Percentiles rank a stretch among this genome's conserved stretches.
phyloP scores from a whole-genome alignment of 2,113 vertebrate species.

The Aplodontia rufa region DNA sequence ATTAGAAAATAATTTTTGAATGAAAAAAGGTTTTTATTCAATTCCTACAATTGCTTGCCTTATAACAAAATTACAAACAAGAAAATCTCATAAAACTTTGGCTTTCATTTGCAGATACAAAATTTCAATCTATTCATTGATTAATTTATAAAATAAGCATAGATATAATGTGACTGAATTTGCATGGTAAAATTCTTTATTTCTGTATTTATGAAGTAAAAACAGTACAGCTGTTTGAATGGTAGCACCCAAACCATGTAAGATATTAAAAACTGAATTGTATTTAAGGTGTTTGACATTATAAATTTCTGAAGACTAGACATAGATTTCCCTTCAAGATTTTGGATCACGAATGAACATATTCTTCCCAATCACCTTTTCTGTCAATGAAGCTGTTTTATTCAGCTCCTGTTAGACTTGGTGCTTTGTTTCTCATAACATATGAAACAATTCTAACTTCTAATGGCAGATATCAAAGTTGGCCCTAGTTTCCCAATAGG shows the following conservation, averaged over 20 bases:
- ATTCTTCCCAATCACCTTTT: not conserved
- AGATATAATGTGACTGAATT: not conserved
- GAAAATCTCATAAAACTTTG: not conserved
- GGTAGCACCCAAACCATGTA: not conserved
- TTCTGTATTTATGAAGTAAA: not conserved
- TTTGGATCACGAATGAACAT: not conserved
- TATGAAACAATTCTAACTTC: not conserved
- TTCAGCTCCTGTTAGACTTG: not conserved
- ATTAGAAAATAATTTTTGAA: not conserved
- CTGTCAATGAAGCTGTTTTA: not conserved
- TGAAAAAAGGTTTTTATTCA: not conserved
- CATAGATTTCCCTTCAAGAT: not conserved
- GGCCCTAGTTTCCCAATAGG: not conserved
- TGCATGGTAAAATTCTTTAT: not conserved
- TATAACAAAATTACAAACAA: not conserved
- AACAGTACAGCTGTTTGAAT: not conserved
- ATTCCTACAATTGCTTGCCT: not conserved
- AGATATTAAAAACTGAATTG: not conserved
- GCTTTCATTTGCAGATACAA: not conserved
- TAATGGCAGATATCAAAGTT: not conserved
- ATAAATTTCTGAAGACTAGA: not conserved
- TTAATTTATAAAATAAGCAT: not conserved
- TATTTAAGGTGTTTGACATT: not conserved
- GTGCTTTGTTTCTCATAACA: not conserved
- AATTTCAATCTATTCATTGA: not conserved